These are phyloP conservation scores for Nycticorax nycticorax DNA, from an alignment of 2,113 vertebrate species.

Conservation along the genomic window DNA sequence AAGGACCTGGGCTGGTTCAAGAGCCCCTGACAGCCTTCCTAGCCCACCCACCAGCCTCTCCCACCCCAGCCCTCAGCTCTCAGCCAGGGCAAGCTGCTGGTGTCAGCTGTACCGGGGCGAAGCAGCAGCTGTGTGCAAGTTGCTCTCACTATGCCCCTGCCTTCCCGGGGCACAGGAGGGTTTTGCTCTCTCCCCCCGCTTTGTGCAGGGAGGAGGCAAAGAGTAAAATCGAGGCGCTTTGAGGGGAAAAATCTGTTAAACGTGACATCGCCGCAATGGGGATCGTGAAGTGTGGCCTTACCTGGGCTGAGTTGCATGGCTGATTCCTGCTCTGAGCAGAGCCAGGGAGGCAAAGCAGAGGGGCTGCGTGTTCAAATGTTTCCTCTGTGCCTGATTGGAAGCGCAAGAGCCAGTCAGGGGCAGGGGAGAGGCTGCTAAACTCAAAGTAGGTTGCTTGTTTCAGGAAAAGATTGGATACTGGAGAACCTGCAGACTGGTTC, in stretches of 20 bases:
- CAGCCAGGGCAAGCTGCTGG: neutral
- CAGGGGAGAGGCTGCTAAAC: constrained; percentile 55
- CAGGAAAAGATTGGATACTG: constrained; percentile 35
- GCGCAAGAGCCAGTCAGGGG: constrained; percentile 50
- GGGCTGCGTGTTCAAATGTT: constrained; percentile 55
- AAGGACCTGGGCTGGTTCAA: neutral
- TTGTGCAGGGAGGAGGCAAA: neutral
- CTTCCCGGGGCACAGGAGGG: neutral
- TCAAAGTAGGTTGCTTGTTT: constrained; percentile 42
- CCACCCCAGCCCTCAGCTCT: neutral
- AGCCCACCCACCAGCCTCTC: neutral
- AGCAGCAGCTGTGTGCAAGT: neutral
- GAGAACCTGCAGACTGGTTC: neutral
- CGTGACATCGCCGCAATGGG: neutral
- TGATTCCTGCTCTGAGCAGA: constrained; percentile 54
- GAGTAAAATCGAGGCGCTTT: neutral
- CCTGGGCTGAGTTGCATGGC: constrained; percentile 67
- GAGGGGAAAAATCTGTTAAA: neutral
- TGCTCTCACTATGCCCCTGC: neutral
- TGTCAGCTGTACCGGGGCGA: neutral
- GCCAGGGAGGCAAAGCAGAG: constrained; percentile 18
- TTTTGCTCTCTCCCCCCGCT: neutral
- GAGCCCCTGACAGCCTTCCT: neutral
- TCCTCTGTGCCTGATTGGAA: constrained; percentile 69
- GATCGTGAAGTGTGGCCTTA: constrained; percentile 42